These are phyloP conservation scores for Platygyra sinensis DNA, from an alignment of 64 coral and sea anemone genomes.

Conservation along the genomic window DNA sequence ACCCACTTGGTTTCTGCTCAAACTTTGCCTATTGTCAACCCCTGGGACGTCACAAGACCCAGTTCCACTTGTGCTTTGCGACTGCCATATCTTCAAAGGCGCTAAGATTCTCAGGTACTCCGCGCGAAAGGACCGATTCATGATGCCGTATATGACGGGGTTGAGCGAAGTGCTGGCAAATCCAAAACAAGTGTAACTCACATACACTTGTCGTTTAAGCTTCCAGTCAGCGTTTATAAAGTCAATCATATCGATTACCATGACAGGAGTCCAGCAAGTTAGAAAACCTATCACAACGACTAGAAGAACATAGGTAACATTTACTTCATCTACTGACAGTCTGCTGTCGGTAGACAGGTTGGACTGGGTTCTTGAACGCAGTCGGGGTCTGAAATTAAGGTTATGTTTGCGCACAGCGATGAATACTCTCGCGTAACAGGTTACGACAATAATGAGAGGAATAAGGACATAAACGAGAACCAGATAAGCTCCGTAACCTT, in stretches of 20 bases:
- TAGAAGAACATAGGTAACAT: slow-evolving; percentile 50
- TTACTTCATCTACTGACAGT: slow-evolving; percentile 55
- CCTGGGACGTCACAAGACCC: background rate
- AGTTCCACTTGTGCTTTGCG: background rate
- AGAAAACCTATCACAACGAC: slow-evolving; percentile 57
- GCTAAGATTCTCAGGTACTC: slow-evolving; percentile 59
- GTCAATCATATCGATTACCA: slow-evolving; percentile 57
- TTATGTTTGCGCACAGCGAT: slow-evolving; percentile 57
- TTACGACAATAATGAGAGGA: slow-evolving; percentile 53
- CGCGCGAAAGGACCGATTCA: slow-evolving; percentile 54
- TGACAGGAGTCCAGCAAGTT: slow-evolving; percentile 63
- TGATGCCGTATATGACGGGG: slow-evolving; percentile 64
- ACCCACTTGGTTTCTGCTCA: background rate
- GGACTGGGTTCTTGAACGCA: background rate
- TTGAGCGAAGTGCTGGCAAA: slow-evolving; percentile 62
- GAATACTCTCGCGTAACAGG: slow-evolving; percentile 68
- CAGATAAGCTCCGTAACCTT: slow-evolving; percentile 55
- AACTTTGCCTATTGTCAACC: background rate
- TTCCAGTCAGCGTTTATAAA: slow-evolving; percentile 62
- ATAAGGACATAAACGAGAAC: slow-evolving; percentile 56
- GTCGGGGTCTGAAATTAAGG: slow-evolving; percentile 16
- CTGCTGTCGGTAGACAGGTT: background rate
- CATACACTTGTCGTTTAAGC: slow-evolving; percentile 43
- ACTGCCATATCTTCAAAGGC: slow-evolving; percentile 15
- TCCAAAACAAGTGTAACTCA: slow-evolving; percentile 68